Conservation (phyloP, 2,888 invertebrate genomes). For the Aspidapion aeneum region DNA sequence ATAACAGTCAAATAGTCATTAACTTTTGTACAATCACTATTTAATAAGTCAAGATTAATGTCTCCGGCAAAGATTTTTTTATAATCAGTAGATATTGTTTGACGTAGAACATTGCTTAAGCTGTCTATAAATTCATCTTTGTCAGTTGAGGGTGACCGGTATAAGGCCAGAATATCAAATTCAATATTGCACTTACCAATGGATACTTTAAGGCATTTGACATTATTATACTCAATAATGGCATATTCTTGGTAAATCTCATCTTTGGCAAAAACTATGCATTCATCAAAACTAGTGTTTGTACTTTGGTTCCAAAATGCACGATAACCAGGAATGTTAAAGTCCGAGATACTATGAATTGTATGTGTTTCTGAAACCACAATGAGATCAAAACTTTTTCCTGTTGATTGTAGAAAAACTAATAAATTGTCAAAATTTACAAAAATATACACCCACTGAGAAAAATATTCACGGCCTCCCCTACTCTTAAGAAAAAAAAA, state of each 20-base stretch:
- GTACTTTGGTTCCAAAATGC: slow-evolving; percentile 14
- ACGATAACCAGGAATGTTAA: slow-evolving; percentile 13
- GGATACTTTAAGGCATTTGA: too few relatives aligned
- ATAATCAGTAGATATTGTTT: not conserved
- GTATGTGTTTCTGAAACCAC: slow-evolving; percentile 10
- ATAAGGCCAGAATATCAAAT: too few relatives aligned
- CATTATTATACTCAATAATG: slow-evolving; percentile 4
- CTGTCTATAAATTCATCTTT: slow-evolving; percentile 11
- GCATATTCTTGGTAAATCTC: not conserved
- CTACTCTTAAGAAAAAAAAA: too few relatives aligned
- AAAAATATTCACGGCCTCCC: too few relatives aligned
- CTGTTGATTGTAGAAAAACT: slow-evolving; percentile 12
- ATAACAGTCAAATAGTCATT: slow-evolving; percentile 11
- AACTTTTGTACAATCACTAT: slow-evolving; percentile 1
- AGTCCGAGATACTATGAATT: slow-evolving; percentile 11
- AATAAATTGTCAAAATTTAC: slow-evolving; percentile 13
- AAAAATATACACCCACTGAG: too few relatives aligned
- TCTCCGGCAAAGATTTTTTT: slow-evolving; percentile 1
- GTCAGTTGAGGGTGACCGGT: slow-evolving; percentile 3
- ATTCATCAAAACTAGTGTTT: slow-evolving; percentile 13
- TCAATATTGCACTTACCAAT: too few relatives aligned
- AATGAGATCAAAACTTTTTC: slow-evolving; percentile 8
- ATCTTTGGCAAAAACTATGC: slow-evolving; percentile 8
- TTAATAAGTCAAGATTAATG: slow-evolving; percentile 3
- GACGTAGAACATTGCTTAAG: too few relatives aligned